Percentiles rank a stretch among this genome's conserved stretches.
These are phyloP conservation scores for Hydropsyche tenuis DNA, from an alignment of 1,140 invertebrate genomes.

Conservation along the genomic window DNA sequence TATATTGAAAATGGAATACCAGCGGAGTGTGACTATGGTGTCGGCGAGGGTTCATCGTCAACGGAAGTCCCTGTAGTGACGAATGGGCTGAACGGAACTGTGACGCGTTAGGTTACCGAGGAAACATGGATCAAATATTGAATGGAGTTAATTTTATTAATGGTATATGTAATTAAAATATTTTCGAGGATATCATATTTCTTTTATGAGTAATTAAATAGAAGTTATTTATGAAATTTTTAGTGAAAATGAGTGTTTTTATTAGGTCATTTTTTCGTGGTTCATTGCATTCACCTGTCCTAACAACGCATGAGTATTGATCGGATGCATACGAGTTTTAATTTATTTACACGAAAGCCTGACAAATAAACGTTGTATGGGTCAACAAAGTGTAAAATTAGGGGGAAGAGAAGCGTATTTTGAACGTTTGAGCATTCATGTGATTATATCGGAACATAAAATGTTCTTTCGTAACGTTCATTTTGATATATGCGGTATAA, in stretches of 20 bases:
- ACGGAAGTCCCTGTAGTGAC: neutral
- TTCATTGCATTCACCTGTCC: conserved; percentile 11
- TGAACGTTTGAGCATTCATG: too few species aligned
- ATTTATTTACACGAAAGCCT: too few species aligned
- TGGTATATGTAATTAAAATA: neutral
- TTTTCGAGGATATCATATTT: too few species aligned
- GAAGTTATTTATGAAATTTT: neutral
- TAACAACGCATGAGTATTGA: conserved; percentile 24
- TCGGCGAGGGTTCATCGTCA: neutral
- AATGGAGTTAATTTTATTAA: neutral
- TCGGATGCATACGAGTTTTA: neutral
- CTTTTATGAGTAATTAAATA: too few species aligned
- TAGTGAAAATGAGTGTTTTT: too few species aligned
- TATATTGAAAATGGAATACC: neutral
- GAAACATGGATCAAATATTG: too few species aligned
- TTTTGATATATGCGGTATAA: too few species aligned
- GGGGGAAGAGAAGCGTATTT: too few species aligned
- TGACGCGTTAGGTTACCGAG: conserved; percentile 16
- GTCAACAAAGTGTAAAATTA: too few species aligned
- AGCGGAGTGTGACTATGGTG: neutral
- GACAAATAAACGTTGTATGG: too few species aligned
- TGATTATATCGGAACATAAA: too few species aligned
- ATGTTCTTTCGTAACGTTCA: too few species aligned
- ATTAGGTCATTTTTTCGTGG: neutral
- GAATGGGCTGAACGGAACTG: conserved; percentile 33